Percentiles rank a stretch among this genome's conserved stretches.
Evolutionary conservation across 2,113 vertebrate species (phyloP).

Genomic region (Istiophorus platypterus): DNA sequence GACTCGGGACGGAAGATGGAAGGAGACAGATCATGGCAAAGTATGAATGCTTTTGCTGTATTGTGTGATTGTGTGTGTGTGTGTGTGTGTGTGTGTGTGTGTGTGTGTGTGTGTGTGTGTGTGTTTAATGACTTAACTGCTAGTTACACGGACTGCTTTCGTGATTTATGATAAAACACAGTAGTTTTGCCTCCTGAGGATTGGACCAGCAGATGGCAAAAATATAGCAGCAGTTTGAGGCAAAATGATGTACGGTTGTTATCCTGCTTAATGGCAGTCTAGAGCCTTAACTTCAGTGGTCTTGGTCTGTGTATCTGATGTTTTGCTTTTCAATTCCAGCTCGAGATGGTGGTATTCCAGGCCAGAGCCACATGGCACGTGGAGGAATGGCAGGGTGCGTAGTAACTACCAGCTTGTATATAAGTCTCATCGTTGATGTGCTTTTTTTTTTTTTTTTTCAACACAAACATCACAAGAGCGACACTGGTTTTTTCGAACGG

Average conservation of each 20-base stretch:
- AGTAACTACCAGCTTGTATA: background rate
- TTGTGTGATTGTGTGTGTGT: too few species aligned
- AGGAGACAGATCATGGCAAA: slow-evolving; percentile 89
- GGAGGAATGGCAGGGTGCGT: slow-evolving; percentile 90
- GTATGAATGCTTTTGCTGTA: slow-evolving; percentile 41
- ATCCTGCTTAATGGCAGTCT: too few species aligned
- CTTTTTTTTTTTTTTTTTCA: background rate
- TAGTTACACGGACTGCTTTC: background rate
- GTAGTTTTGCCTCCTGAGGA: background rate
- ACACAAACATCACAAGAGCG: background rate
- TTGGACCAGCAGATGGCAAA: background rate
- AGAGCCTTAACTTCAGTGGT: background rate
- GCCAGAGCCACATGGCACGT: slow-evolving; percentile 86
- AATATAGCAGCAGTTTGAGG: background rate
- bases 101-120: too few species aligned
- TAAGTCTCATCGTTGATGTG: background rate
- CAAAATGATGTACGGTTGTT: background rate
- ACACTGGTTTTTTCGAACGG: accelerated
- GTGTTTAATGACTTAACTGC: background rate
- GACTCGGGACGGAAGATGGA: slow-evolving; percentile 91
- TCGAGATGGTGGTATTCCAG: slow-evolving; percentile 87
- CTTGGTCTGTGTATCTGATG: background rate
- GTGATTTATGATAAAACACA: background rate
- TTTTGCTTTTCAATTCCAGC: slow-evolving; percentile 69
- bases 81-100: too few species aligned